Base-by-base conservation (phyloP, 1,140 invertebrate species). In the Drosophila bipectinata region DNA sequence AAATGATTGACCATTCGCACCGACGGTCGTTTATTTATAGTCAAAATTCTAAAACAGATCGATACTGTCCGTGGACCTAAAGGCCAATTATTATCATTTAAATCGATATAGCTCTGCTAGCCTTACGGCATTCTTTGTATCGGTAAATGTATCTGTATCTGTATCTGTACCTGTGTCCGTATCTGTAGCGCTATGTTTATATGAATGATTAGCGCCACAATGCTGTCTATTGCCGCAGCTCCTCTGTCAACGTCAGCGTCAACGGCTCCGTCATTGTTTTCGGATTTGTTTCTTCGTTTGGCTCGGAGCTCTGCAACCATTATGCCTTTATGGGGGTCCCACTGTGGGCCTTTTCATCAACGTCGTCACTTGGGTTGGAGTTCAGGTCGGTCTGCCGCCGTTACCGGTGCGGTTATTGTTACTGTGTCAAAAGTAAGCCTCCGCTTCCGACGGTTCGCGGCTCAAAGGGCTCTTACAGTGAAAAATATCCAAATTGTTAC, bases 11-110 rank as follows among this genome's bases (percentile, higher is more conserved):
- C 67, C 63, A 68, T 79, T 53, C 24, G 49, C 44, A 67, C 30
- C 39, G 30, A 54, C 61, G 59, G 54, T 79, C 72, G 83, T 79
- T 71, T 88, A 87, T 88, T 88, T 88, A 88, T 88, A 88, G 76
- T 61, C 83, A 88, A 75, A 88, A 88, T 89, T 89, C 84, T 87
- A 77, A 76, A 74, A 82, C 74, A 78, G 63, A 61, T 73, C 72
- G 67, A 48, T 28, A 57, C 62, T 69, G 83, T 87, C 79, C 83
- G 68, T 88, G 83, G 83, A 83, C 72, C 48, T 73, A 77, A 87
- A 87, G 79, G 83, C 83, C 83, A 87, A 87, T 87, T 83, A 88
- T 88, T 88, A 88, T 89, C 87, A 88, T 88, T 88, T 88, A 88
- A 88, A 88, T 88, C 83, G 83, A 82, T 82, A 59, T 62, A 59